Percentiles rank a stretch among this genome's conserved stretches.
These are phyloP conservation scores for Catotricha subobsoleta DNA, from an alignment of 2,888 invertebrate species.

Conservation along the genomic window DNA sequence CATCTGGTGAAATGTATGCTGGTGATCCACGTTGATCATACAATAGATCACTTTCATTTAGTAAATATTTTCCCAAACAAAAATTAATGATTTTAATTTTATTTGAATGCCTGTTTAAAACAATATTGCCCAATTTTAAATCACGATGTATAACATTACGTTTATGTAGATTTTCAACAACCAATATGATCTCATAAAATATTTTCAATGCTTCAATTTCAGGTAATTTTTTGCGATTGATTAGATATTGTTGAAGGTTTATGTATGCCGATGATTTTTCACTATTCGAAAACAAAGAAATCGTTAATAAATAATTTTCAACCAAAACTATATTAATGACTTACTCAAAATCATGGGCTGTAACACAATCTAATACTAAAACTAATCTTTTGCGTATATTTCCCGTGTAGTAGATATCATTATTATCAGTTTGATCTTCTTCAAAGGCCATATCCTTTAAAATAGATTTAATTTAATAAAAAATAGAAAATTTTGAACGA, in stretches of 20 bases:
- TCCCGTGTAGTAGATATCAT: constrained; percentile 33
- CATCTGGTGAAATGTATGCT: constrained; percentile 66
- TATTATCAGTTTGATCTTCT: constrained; percentile 35
- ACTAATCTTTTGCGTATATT: constrained; percentile 41
- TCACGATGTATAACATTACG: constrained; percentile 62
- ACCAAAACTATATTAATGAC: not conserved
- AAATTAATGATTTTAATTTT: constrained; percentile 55
- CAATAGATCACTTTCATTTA: constrained; percentile 37
- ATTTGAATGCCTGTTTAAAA: constrained; percentile 47
- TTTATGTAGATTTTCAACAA: constrained; percentile 55
- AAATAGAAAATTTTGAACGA: not conserved
- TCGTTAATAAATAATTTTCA: not conserved
- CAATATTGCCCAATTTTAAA: constrained; percentile 57
- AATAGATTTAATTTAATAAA: not conserved
- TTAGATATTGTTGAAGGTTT: constrained; percentile 57
- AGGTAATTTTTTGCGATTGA: constrained; percentile 52
- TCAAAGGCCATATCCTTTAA: constrained; percentile 50
- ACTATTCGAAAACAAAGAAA: constrained; percentile 15
- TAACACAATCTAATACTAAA: constrained; percentile 54
- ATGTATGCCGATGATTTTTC: constrained; percentile 38
- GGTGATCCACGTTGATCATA: constrained; percentile 49
- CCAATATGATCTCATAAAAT: constrained; percentile 53
- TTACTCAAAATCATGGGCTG: constrained; percentile 41
- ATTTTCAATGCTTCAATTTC: constrained; percentile 56
- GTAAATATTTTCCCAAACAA: constrained; percentile 38